Percentiles rank a stretch among this genome's conserved stretches.
Evolutionary conservation across 2,888 invertebrate genomes (phyloP).

Genomic region (Cataglyphis rosenhaueri): DNA sequence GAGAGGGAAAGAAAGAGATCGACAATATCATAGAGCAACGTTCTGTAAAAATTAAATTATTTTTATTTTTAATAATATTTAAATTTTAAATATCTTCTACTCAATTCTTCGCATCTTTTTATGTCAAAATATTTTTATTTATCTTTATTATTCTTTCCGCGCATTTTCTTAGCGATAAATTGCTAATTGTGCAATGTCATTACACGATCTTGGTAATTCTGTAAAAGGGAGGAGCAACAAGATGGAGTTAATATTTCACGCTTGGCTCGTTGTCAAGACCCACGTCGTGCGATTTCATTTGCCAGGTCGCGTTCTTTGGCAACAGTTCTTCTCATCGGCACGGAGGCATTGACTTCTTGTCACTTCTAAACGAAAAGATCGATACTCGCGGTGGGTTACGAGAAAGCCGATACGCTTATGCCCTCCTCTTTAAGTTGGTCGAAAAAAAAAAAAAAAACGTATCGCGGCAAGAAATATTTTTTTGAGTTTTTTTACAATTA

Average conservation of each 20-base stretch:
- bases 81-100: background rate
- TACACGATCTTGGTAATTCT: background rate
- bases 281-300: slow-evolving; percentile 3
- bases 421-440: slow-evolving; percentile 20
- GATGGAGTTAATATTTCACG: background rate
- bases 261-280: background rate
- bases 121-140: background rate
- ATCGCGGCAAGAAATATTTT: slow-evolving; percentile 16
- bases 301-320: slow-evolving; percentile 12
- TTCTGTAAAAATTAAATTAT: slow-evolving; percentile 42
- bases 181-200: background rate
- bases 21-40: no score
- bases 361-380: slow-evolving; percentile 48
- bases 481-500: slow-evolving; percentile 23
- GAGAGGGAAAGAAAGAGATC: background rate
- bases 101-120: background rate
- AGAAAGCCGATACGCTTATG: slow-evolving; percentile 13
- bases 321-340: slow-evolving; percentile 42
- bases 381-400: slow-evolving; percentile 40
- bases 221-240: background rate
- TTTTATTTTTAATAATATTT: background rate
- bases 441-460: slow-evolving; percentile 5
- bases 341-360: slow-evolving; percentile 51
- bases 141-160: background rate
- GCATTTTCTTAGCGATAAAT: background rate